Conservation (phyloP, 2,888 invertebrate genomes). For the Empis stercorea region DNA sequence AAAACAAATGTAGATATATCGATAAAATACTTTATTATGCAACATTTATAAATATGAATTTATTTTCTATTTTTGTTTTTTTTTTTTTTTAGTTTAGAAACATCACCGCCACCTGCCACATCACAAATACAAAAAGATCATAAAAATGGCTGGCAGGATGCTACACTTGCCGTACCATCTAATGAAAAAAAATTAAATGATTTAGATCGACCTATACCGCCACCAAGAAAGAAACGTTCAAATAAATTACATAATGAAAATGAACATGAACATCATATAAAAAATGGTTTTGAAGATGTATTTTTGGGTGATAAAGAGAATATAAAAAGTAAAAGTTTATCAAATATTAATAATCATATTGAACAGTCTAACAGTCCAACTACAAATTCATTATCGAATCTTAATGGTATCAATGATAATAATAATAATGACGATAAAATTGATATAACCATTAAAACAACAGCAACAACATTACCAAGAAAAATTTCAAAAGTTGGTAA, state of each 20-base stretch:
- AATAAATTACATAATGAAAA: neutral
- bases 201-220: slow-evolving; percentile 12
- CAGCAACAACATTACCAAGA: slow-evolving; percentile 5
- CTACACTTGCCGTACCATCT: slow-evolving; percentile 12
- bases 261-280: slow-evolving; percentile 1
- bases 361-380: no score
- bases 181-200: neutral
- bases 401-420: no score
- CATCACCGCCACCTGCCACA: slow-evolving; percentile 12
- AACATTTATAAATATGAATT: no score
- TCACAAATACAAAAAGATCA: slow-evolving; percentile 7
- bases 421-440: no score
- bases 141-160: slow-evolving; percentile 10
- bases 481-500: slow-evolving; percentile 15
- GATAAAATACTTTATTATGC: no score
- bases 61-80: no score
- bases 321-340: no score
- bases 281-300: slow-evolving; percentile 14
- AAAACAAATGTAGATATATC: slow-evolving; percentile 17
- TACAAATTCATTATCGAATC: no score
- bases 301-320: slow-evolving; percentile 2
- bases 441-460: neutral
- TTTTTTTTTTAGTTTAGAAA: slow-evolving; percentile 15
- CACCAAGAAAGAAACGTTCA: slow-evolving; percentile 15
- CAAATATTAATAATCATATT: no score